Evolutionary conservation across 2,888 invertebrate species (phyloP).

Genomic region (Brenthis daphne): DNA sequence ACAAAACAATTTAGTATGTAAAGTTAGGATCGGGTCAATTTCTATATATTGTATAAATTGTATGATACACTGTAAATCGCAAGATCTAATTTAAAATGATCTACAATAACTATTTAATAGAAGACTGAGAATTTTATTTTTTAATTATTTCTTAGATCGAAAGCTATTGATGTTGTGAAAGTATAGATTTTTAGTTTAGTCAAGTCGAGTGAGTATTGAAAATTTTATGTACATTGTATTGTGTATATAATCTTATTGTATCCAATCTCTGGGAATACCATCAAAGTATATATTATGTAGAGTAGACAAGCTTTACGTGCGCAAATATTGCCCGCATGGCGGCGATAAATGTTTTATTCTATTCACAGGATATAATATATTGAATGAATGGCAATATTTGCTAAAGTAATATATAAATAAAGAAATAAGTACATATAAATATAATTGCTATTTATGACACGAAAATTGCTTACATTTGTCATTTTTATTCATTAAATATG

Average conservation of each 20-base stretch:
- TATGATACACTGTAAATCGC: slow-evolving; percentile 64
- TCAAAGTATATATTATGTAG: slow-evolving; percentile 1
- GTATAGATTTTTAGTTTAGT: slow-evolving; percentile 47
- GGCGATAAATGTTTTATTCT: no score
- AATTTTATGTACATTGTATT: slow-evolving; percentile 19
- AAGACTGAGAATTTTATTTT: slow-evolving; percentile 76
- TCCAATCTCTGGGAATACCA: slow-evolving; percentile 5
- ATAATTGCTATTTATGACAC: no score
- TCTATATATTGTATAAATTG: slow-evolving; percentile 66
- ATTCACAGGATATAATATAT: no score
- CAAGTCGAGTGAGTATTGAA: slow-evolving; percentile 41
- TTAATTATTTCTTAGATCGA: slow-evolving; percentile 62
- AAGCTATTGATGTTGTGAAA: slow-evolving; percentile 51
- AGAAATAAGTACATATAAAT: no score
- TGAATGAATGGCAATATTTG: no score
- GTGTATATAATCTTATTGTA: slow-evolving; percentile 21
- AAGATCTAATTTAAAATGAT: slow-evolving; percentile 65
- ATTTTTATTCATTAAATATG: not conserved
- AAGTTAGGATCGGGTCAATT: slow-evolving; percentile 48
- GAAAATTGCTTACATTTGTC: not conserved
- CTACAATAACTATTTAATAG: slow-evolving; percentile 71
- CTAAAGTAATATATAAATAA: no score
- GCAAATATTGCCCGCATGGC: no score
- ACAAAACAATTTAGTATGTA: not conserved
- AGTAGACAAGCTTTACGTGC: not conserved